phyloP scores from a whole-genome alignment of 1,140 invertebrate genomes.

The Zaprionus vittiger region DNA sequence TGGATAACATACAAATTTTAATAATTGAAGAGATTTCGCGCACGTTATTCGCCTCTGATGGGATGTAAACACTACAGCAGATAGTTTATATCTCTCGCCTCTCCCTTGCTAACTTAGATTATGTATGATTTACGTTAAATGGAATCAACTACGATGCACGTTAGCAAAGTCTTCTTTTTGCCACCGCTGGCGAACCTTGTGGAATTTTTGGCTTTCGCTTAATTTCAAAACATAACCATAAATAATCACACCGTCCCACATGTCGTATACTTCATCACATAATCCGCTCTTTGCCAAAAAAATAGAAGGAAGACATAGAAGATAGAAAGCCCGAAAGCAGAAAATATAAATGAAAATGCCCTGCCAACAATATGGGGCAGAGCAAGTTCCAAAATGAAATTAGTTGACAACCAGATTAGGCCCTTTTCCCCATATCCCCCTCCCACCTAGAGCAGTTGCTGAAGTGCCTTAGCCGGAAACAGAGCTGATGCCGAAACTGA shows the following conservation, averaged over 20 bases:
- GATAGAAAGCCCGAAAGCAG: background rate
- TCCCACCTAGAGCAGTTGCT: slow-evolving; percentile 2
- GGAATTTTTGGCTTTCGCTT: slow-evolving; percentile 21
- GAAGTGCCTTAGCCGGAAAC: slow-evolving; percentile 19
- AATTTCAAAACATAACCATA: slow-evolving; percentile 46
- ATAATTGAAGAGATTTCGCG: background rate
- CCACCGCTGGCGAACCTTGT: background rate
- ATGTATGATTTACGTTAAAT: background rate
- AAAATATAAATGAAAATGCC: slow-evolving; percentile 11
- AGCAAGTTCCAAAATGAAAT: slow-evolving; percentile 61
- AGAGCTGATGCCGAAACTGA: slow-evolving; percentile 8
- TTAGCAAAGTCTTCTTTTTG: background rate
- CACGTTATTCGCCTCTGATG: too few relatives aligned
- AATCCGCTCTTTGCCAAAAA: slow-evolving; percentile 53
- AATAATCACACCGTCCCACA: slow-evolving; percentile 39
- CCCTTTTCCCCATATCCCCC: slow-evolving; percentile 8
- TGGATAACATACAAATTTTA: too few relatives aligned
- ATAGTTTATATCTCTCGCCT: background rate
- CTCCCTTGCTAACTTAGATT: background rate
- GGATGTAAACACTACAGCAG: background rate
- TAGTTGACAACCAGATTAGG: slow-evolving; percentile 71
- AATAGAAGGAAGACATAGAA: background rate
- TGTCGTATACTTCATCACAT: slow-evolving; percentile 44
- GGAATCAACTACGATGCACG: too few relatives aligned
- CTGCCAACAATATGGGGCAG: slow-evolving; percentile 31